Evolutionary conservation across 2,888 invertebrate genomes (phyloP).

Genomic region (Athalia circularis): DNA sequence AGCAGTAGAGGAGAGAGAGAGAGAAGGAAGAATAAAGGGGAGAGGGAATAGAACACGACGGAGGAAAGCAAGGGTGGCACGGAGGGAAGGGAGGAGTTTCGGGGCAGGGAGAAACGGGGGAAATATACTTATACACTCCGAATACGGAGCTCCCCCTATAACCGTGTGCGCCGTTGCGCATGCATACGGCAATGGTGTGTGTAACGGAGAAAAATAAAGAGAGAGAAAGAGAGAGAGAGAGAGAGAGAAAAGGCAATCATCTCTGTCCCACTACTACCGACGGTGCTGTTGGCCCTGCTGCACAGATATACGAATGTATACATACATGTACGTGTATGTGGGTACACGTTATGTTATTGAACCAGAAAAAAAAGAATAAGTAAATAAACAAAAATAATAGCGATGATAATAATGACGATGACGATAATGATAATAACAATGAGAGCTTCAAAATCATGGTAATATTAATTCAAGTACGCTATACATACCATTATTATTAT

Average conservation of each 20-base stretch:
- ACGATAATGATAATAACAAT: not conserved
- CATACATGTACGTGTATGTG: not conserved
- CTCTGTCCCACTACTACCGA: conserved; percentile 31
- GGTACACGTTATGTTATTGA: not conserved
- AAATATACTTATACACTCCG: conserved; percentile 24
- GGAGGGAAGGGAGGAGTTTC: conserved; percentile 37
- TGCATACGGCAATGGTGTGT: not conserved
- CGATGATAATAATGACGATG: not conserved
- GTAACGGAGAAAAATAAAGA: not conserved
- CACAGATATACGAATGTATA: conserved; percentile 22
- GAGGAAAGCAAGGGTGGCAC: conserved; percentile 43
- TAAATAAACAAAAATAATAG: not conserved
- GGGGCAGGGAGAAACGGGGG: conserved; percentile 25
- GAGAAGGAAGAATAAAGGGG: conserved; percentile 34
- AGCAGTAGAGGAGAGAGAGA: conserved; percentile 45
- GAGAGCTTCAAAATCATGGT: not conserved
- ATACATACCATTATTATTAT: not conserved
- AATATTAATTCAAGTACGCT: not conserved
- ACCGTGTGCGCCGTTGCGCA: conserved; percentile 5
- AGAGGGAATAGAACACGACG: conserved; percentile 19
- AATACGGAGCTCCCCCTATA: conserved; percentile 14
- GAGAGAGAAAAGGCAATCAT: conserved; percentile 27
- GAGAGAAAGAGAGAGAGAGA: not conserved
- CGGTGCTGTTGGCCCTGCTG: conserved; percentile 20
- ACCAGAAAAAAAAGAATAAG: not conserved